Evolutionary conservation across 2,888 invertebrate species (phyloP), one percentile per base, ranked within the genome.

Genomic region (Fabriciana adippe): DNA sequence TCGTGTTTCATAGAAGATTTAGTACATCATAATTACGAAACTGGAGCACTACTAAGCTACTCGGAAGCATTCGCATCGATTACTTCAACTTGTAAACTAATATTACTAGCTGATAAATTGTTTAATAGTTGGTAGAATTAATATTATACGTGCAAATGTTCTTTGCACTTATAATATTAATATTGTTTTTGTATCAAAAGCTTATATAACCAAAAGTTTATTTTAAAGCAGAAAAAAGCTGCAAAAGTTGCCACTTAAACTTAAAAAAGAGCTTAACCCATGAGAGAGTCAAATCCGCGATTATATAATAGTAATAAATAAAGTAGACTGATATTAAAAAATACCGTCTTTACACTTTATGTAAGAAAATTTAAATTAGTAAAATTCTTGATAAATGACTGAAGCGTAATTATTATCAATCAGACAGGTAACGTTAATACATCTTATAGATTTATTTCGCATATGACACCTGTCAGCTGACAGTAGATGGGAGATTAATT

Each of bases 41-140:
- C 70, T 67, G 35, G 70, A 70, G 50, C 62, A 57, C 62, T 35
- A 41, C 35, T 55, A 31, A 65, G 65, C 55, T 53, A 74, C 71
- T 64, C 72, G 64, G 66, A 71, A 70, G 67, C 74, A 75, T 72
- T 74, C 64, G 71, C 70, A 62, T 14, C 61, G 31, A 48, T 64
- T 55, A 67, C 75, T 59, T 59, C 72, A 73, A 73, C 68, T 61
- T 64, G 62, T 73, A 68, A 71, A 67, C 68, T 69, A 72, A 70
- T 73, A 50, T 55, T 41, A 35, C 21, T 55, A 21, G 55, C 55
- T 55, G 35, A 66, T 55, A 48, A 55, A 55, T 50, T 55, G 21
- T 66, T 53, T 18, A 18, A 31, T 15, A 26, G 16, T 31, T 66
- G 35, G 15, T 18, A 1, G 6, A 0, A 15, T 15, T 14, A 6